Evolutionary conservation across 2,113 vertebrate species (phyloP).

Genomic region (Elephas maximus): DNA sequence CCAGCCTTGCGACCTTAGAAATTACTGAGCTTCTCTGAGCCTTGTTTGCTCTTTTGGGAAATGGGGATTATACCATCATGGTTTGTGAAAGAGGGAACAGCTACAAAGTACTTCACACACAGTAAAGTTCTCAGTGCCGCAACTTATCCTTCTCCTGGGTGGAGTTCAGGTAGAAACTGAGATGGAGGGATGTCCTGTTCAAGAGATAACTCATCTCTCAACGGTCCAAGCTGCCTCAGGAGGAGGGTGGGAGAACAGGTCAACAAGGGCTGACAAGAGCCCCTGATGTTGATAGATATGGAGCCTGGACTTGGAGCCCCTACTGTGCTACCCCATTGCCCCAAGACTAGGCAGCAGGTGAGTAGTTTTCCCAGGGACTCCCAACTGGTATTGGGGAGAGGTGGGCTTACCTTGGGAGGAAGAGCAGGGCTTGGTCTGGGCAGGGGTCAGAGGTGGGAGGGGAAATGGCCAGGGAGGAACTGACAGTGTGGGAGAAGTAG

Average conservation of each 20-base stretch:
- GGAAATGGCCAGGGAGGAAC: background rate
- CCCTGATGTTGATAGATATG: conserved; percentile 77
- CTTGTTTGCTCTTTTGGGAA: conserved; percentile 31
- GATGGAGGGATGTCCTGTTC: background rate
- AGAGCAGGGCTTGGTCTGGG: background rate
- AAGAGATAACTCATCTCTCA: conserved; percentile 55
- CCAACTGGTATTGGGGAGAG: background rate
- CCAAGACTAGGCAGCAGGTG: conserved; percentile 66
- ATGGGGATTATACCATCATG: background rate
- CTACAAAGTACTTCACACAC: background rate
- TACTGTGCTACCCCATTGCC: conserved; percentile 44
- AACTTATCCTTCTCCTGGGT: background rate
- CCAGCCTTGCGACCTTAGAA: background rate
- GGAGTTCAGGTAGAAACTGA: background rate
- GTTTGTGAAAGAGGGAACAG: background rate
- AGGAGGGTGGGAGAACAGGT: conserved; percentile 56
- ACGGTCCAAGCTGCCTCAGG: conserved; percentile 35
- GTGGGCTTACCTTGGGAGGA: background rate
- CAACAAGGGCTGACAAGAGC: conserved; percentile 69
- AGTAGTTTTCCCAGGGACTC: conserved; percentile 45
- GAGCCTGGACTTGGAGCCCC: conserved; percentile 67
- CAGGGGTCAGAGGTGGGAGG: background rate
- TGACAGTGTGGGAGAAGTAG: background rate
- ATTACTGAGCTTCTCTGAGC: background rate
- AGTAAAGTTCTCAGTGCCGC: background rate